A percentile compares a stretch with the other conserved stretches of the same genome.
Evolutionary conservation across 2,888 invertebrate species (phyloP).

Genomic region (Smittia sp.): DNA sequence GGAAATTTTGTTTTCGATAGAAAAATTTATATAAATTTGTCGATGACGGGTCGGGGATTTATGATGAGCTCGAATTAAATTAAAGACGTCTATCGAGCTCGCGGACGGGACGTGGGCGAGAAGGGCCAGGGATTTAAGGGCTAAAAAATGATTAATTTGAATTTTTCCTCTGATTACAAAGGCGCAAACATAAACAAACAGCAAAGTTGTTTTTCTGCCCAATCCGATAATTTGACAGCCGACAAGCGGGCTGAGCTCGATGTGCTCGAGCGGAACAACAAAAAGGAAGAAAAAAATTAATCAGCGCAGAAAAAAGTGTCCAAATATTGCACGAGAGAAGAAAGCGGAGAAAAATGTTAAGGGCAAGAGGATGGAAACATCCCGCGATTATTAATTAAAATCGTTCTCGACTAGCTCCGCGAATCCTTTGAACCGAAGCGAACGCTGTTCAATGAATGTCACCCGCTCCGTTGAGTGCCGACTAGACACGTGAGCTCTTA

Average conservation of each 20-base stretch:
- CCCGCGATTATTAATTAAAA: slow-evolving; percentile 2
- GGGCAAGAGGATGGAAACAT: background rate
- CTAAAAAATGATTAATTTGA: slow-evolving; percentile 36
- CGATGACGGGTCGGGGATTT: background rate
- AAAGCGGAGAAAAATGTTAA: background rate
- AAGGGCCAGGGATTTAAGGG: background rate
- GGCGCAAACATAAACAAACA: slow-evolving; percentile 32
- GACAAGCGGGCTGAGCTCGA: too few species aligned
- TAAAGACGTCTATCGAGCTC: slow-evolving; percentile 9
- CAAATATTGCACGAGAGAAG: background rate
- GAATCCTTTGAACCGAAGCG: background rate
- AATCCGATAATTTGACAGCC: background rate
- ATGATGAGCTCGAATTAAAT: slow-evolving; percentile 26
- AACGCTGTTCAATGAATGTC: too few species aligned
- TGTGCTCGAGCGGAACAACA: background rate
- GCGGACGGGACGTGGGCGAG: background rate
- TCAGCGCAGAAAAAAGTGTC: background rate
- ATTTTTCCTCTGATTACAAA: slow-evolving; percentile 11
- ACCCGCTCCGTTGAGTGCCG: too few species aligned
- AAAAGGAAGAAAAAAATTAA: slow-evolving; percentile 1
- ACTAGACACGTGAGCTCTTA: background rate
- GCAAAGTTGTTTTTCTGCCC: background rate
- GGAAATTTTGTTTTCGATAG: background rate
- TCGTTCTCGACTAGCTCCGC: background rate
- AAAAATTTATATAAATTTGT: background rate